phyloP scores from a whole-genome alignment of 2,113 vertebrate genomes.

The Grammatotria lemairii region DNA sequence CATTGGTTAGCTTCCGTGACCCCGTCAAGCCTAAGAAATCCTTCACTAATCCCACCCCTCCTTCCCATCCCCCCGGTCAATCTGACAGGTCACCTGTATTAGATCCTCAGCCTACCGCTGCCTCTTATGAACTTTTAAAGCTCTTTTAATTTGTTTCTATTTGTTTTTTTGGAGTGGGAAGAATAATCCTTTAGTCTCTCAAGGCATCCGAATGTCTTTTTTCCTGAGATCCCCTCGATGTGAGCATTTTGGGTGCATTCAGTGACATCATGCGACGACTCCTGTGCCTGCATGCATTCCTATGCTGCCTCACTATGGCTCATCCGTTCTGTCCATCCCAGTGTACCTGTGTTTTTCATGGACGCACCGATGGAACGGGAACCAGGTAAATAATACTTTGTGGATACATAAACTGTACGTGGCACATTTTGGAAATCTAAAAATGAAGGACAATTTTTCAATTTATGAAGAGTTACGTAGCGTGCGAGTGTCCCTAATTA shows the following conservation, averaged over 20 bases:
- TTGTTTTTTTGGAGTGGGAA: not conserved
- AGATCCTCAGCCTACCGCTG: conserved; percentile 4
- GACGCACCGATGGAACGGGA: conserved; percentile 76
- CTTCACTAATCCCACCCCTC: conserved; percentile 55
- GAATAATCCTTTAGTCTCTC: not conserved
- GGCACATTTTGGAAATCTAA: not conserved
- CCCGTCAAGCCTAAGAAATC: conserved; percentile 59
- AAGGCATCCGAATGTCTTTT: conserved; percentile 36
- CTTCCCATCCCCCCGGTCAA: not conserved
- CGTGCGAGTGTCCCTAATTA: not conserved
- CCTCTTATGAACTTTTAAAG: conserved; percentile 15
- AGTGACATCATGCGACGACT: conserved; percentile 74
- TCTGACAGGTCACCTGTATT: conserved; percentile 53
- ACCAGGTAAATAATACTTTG: conserved; percentile 73
- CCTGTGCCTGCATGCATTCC: conserved; percentile 66
- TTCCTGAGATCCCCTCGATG: conserved; percentile 18
- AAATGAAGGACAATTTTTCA: not conserved
- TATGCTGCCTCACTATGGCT: conserved; percentile 65
- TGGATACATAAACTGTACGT: not conserved
- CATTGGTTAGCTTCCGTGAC: conserved; percentile 29
- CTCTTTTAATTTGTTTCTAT: not conserved
- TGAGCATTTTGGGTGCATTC: conserved; percentile 24
- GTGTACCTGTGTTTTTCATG: conserved; percentile 83
- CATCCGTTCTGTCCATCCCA: conserved; percentile 86
- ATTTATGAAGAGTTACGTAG: not conserved